A percentile compares a stretch with the other conserved stretches of the same genome.
These are phyloP conservation scores for Glaucopsyche alexis DNA, from an alignment of 2,888 invertebrate species.

Conservation along the genomic window DNA sequence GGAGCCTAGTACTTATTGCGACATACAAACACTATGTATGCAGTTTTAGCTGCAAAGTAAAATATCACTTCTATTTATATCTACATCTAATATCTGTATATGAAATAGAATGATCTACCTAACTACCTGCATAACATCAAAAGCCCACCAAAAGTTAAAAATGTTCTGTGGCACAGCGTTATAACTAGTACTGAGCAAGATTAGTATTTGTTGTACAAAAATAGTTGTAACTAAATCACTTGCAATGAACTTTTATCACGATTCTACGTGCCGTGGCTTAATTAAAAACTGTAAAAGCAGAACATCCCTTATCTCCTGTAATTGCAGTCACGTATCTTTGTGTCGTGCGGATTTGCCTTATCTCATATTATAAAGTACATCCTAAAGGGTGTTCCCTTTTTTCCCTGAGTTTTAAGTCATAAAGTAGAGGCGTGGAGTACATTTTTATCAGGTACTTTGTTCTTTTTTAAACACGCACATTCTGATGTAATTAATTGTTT, in stretches of 20 bases:
- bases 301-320: conserved; percentile 13
- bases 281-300: conserved; percentile 24
- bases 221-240: conserved; percentile 5
- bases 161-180: no score
- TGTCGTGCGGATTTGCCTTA: conserved; percentile 7
- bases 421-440: background rate
- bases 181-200: background rate
- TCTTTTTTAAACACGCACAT: background rate
- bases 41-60: no score
- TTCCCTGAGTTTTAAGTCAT: background rate
- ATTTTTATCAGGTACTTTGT: background rate
- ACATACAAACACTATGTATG: no score
- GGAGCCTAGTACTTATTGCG: no score
- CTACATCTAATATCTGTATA: no score
- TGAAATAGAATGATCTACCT: no score
- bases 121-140: no score
- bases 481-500: background rate
- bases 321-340: conserved; percentile 22
- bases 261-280: conserved; percentile 3
- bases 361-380: conserved; percentile 11
- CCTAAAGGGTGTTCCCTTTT: background rate
- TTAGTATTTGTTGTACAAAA: background rate
- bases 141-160: no score
- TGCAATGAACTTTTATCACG: conserved; percentile 2
- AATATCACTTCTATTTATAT: no score